Conservation (phyloP, 2,113 vertebrate genomes). For the Trogon melanurus region DNA sequence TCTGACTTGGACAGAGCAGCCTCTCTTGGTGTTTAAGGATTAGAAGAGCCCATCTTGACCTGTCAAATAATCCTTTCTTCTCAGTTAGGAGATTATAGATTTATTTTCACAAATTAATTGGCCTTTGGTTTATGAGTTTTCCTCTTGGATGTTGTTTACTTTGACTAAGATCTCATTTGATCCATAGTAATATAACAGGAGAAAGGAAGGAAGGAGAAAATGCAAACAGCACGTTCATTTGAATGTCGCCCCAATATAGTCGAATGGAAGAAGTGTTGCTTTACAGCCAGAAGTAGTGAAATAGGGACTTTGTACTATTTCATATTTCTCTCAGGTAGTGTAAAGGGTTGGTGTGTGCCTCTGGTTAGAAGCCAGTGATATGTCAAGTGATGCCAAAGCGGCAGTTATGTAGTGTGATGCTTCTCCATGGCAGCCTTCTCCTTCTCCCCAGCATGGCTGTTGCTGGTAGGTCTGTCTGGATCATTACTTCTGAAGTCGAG, state of each 20-base stretch:
- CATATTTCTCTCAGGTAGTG: not conserved
- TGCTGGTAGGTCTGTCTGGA: not conserved
- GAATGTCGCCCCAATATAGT: not conserved
- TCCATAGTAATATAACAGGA: not conserved
- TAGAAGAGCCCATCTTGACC: not conserved
- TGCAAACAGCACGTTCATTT: not conserved
- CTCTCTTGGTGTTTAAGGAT: not conserved
- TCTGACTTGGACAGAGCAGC: not conserved
- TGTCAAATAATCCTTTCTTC: not conserved
- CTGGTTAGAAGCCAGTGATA: not conserved
- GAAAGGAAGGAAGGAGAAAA: not conserved
- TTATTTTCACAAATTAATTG: not conserved
- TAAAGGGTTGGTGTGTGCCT: not conserved
- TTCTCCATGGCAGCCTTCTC: not conserved
- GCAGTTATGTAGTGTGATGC: rapidly evolving
- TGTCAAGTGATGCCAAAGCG: not conserved
- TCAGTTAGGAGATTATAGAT: not conserved
- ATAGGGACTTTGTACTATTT: not conserved
- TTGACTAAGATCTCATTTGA: not conserved
- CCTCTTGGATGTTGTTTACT: not conserved
- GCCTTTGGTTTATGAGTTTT: not conserved
- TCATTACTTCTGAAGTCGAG: not conserved
- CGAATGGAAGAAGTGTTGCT: not conserved
- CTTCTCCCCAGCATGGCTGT: not conserved
- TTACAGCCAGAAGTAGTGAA: not conserved